Evolutionary conservation across 2,888 invertebrate species (phyloP), one percentile per base, ranked within the genome.

Genomic region (Argyresthia goedartella): DNA sequence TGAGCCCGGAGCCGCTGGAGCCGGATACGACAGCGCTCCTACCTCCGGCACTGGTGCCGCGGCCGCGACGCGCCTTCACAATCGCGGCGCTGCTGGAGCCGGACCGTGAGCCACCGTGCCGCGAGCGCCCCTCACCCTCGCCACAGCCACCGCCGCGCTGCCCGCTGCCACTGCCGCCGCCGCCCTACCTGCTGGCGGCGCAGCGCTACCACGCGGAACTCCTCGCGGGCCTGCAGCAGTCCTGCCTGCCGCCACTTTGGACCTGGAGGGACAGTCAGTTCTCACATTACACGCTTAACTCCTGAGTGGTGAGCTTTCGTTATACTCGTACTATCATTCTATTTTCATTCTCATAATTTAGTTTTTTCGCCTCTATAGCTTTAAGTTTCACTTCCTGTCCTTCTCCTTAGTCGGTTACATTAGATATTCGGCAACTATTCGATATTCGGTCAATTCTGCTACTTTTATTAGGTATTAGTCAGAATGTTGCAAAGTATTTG

Each of bases 201-300:
- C 87, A 85, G 61, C 71, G 86, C 52, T 87, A 86, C 63, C 86
- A 86, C 60, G 84, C 86, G 1, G 85, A 86, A 55, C 72, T 86
- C 47, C 65, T 86, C n/a, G 85, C 85, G 6, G 80, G 81, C 52
- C 62, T 86, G 52, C 85, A 86, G 57, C 85, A 86, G 59, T 82
- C 84, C 53, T 85, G 85, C 56, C 60, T 86, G 54, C 85, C 85
- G 44, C 85, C 85, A 15, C 64, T 86, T 7, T 86, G 85, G 85
- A 86, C 85, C 47, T 86, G 85, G 85, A 71, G 85, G 59, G 85
- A 86, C 59, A 81, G 76, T 69, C 85, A 86, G 65, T 82, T 85
- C 60, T 76, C 84, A 74, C 85, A 85, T 67, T 86, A 86, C 66
- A 86, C 85, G 68, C 84, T 86, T 70, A 85, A 86, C 72, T 86